A percentile compares a stretch with the other conserved stretches of the same genome.
Evolutionary conservation across 2,888 invertebrate genomes (phyloP).

Genomic region (Helicoverpa assulta): DNA sequence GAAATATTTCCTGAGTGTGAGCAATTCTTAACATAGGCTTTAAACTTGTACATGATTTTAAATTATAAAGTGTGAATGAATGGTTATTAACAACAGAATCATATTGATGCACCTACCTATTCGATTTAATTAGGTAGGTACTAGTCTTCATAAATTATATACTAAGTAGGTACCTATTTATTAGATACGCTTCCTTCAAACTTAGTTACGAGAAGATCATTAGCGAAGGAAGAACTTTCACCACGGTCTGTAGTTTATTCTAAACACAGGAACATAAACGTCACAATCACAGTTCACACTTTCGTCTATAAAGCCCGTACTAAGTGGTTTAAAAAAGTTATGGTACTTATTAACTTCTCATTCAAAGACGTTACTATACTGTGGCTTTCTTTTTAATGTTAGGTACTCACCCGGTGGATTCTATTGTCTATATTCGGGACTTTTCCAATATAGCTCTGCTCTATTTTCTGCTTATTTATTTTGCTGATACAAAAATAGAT

Average conservation of each 20-base stretch:
- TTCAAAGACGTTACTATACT: background rate
- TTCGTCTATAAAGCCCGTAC: slow-evolving; percentile 17
- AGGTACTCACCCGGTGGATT: too few species aligned
- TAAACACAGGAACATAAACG: background rate
- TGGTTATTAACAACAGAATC: too few species aligned
- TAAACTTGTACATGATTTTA: too few species aligned
- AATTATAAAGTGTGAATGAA: too few species aligned
- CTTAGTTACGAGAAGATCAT: too few species aligned
- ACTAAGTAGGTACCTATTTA: too few species aligned
- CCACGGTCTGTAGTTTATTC: background rate
- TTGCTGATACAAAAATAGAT: background rate
- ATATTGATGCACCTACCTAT: too few species aligned
- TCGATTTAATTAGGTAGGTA: too few species aligned
- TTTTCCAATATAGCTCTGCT: slow-evolving; percentile 17
- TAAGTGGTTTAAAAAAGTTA: background rate
- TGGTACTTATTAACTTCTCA: background rate
- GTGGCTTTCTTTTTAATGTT: background rate
- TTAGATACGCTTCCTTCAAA: background rate
- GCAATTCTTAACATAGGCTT: too few species aligned
- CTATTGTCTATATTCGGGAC: slow-evolving; percentile 33
- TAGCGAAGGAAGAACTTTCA: background rate
- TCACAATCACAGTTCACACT: background rate
- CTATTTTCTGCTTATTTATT: background rate
- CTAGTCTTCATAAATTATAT: too few species aligned
- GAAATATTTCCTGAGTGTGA: too few species aligned